Base-by-base conservation (phyloP, 2,113 vertebrate species). In the Sitta europaea region DNA sequence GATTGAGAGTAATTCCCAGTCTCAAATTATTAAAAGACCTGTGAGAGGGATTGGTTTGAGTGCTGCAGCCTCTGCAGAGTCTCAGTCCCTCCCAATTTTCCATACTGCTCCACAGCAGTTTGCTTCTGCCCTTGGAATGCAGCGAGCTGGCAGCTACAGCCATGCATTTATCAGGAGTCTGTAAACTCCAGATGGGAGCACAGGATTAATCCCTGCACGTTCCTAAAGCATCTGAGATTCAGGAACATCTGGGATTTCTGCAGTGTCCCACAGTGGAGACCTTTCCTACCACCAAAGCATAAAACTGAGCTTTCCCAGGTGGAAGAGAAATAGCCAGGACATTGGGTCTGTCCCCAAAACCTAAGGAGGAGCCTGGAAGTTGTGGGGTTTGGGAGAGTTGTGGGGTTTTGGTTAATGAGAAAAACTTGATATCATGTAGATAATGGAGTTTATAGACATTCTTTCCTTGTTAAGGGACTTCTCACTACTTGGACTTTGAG, bases 181-280 rank as follows among this genome's bases (percentile, higher is more conserved):
- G 75, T 33, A 48, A 93, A 68, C 54, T 88, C 88, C 92, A 88
- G 85, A 50, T 70, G 88, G 78, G 74, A 97, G 82, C 85, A 42
- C 4, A 6, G 63, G 58, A 88, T 80, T 58, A 47, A 93, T 61
- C 54, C 10, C 2, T 90, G 53, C 20, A 13, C 8, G 68, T 33
- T 94, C 85, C 85, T 59, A 57, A 68, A 86, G 74, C 66, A 88
- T 29, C 75, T n/a, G 58, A 88, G 54, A 19, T 5, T 54, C 51
- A n/a, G 19, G 7, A 92, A 71, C 89, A 91, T 42, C 80, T 94
- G 88, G 83, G 91, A n/a, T 62, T 51, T 59, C 28, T 2, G 3
- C 43, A 59, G 25, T 12, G 47, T 59, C 77, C 48, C 48, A 28
- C 80, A 75, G 12, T 2, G 9, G 55, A 71, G 68, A 67, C 8